Evolutionary conservation across 2,113 vertebrate genomes (phyloP).

Genomic region (Balaeniceps rex): DNA sequence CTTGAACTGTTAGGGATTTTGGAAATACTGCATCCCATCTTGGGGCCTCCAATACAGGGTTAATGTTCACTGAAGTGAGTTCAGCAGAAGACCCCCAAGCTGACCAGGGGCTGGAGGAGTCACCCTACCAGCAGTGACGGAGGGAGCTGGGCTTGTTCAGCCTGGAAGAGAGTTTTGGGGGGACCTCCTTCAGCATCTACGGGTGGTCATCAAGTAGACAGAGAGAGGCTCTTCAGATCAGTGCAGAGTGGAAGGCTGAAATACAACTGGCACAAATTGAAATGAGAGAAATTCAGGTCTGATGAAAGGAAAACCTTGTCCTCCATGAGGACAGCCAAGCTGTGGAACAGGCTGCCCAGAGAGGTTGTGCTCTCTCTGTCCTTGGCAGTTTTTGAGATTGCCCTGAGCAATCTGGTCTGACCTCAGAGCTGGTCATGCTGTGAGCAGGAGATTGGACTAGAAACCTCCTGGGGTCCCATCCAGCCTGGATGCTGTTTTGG

Average conservation of each 20-base stretch:
- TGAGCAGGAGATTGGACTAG: not conserved
- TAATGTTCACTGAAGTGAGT: not conserved
- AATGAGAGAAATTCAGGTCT: not conserved
- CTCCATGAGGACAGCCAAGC: not conserved
- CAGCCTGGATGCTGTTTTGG: not conserved
- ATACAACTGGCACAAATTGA: not conserved
- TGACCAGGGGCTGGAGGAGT: not conserved
- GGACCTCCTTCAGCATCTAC: not conserved
- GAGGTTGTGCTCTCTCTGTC: not conserved
- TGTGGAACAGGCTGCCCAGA: not conserved
- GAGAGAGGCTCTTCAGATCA: not conserved
- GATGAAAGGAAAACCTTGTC: not conserved
- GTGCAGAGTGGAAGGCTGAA: not conserved
- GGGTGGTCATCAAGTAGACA: not conserved
- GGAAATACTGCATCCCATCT: not conserved
- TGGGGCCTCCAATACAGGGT: not conserved
- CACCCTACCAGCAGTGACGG: not conserved
- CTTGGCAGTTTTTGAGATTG: not conserved
- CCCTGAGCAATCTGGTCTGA: not conserved
- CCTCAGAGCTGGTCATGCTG: not conserved
- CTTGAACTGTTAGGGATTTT: not conserved
- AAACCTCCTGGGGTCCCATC: not conserved
- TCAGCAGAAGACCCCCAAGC: not conserved
- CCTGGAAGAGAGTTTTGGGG: not conserved
- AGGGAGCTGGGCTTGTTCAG: not conserved